A percentile compares a stretch with the other conserved stretches of the same genome.
phyloP scores from a whole-genome alignment of 2,888 invertebrate genomes.

The Cheilosia soror region DNA sequence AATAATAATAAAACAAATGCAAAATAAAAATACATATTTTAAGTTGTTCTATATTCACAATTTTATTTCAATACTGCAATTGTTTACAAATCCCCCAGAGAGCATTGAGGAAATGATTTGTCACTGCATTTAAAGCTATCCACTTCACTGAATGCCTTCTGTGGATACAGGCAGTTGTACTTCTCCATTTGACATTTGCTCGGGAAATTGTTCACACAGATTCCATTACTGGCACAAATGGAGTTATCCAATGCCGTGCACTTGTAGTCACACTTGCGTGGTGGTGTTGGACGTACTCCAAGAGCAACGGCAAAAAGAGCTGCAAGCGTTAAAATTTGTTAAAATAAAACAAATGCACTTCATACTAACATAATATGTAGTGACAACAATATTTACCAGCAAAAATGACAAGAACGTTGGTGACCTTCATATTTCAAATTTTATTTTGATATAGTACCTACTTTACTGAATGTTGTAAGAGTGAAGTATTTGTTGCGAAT shows the following conservation, averaged over 20 bases:
- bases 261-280: conserved; percentile 76
- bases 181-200: conserved; percentile 78
- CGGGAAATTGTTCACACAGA: conserved; percentile 78
- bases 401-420: conserved; percentile 18
- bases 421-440: conserved; percentile 35
- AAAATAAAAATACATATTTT: too few species aligned
- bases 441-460: neutral
- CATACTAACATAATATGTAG: neutral
- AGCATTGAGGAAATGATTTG: conserved; percentile 21
- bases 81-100: conserved; percentile 22
- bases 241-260: conserved; percentile 76
- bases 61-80: conserved; percentile 7
- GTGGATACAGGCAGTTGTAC: conserved; percentile 80
- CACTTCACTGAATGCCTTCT: conserved; percentile 28
- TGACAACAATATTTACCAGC: conserved; percentile 29
- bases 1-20: too few species aligned
- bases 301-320: conserved; percentile 30
- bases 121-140: conserved; percentile 39
- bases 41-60: too few species aligned
- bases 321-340: conserved; percentile 19
- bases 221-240: conserved; percentile 79
- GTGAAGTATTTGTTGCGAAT: neutral
- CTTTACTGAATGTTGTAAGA: neutral
- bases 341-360: neutral
- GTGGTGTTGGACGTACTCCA: conserved; percentile 35